phyloP scores from a whole-genome alignment of 2,113 vertebrate species.

The Myotis davidii region DNA sequence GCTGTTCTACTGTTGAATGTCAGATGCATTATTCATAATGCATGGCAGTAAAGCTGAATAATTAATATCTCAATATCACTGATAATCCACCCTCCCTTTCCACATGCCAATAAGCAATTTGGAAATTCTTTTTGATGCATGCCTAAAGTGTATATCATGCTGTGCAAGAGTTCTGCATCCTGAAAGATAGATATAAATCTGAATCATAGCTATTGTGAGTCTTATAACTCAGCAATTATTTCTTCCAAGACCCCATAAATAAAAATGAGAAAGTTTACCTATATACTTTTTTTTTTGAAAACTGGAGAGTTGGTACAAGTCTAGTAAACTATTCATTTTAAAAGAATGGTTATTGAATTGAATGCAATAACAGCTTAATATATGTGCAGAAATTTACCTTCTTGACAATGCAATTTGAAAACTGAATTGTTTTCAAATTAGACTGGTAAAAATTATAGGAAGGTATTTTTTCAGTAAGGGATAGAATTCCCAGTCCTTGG shows the following conservation, averaged over 20 bases:
- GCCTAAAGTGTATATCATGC: conserved; percentile 26
- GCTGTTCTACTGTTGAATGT: conserved; percentile 31
- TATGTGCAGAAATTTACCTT: background rate
- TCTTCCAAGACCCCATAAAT: background rate
- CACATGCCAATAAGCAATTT: conserved; percentile 59
- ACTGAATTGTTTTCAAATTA: conserved; percentile 10
- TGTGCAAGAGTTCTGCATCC: conserved; percentile 39
- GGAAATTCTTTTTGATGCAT: conserved; percentile 75
- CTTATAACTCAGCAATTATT: conserved; percentile 40
- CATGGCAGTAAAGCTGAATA: conserved; percentile 69
- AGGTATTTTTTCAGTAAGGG: background rate
- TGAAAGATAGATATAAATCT: conserved; percentile 60
- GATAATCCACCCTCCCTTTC: conserved; percentile 52
- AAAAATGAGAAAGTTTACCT: conserved; percentile 24
- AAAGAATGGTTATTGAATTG: background rate
- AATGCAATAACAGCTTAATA: background rate
- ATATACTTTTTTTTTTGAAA: conserved; percentile 7
- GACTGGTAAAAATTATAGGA: background rate
- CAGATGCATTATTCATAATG: conserved; percentile 65
- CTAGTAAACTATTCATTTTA: conserved; percentile 17
- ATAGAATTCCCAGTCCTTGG: background rate
- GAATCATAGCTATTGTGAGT: conserved; percentile 26
- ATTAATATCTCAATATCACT: conserved; percentile 60
- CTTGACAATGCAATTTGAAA: conserved; percentile 31
- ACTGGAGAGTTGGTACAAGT: background rate